Evolutionary conservation across 2,113 vertebrate species (phyloP).

Genomic region (Sturnira hondurensis): DNA sequence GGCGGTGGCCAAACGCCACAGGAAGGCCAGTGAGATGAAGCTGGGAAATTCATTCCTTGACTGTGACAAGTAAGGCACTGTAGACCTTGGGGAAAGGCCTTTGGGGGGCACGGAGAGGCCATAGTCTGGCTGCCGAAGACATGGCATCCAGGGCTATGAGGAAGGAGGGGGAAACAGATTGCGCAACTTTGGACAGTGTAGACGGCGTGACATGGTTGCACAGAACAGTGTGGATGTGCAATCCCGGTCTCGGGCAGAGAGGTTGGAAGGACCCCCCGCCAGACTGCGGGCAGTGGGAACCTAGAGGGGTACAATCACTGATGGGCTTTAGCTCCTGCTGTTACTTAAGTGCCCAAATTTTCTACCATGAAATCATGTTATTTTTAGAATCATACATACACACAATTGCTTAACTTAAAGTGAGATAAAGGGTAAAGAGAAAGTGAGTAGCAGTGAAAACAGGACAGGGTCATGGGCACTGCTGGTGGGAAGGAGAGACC

Average conservation of each 20-base stretch:
- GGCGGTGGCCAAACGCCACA: not conserved
- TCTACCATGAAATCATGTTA: not conserved
- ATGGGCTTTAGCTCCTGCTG: not conserved
- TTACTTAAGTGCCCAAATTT: not conserved
- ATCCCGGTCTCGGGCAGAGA: not conserved
- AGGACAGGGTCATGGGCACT: not conserved
- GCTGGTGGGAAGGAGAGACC: not conserved
- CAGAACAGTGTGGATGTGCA: not conserved
- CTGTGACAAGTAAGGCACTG: not conserved
- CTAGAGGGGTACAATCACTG: not conserved
- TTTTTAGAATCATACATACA: not conserved
- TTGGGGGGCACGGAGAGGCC: not conserved
- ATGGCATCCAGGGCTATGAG: rapidly evolving
- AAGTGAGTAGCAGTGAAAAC: not conserved
- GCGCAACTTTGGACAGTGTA: not conserved
- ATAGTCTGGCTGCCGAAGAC: not conserved
- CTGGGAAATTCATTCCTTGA: not conserved
- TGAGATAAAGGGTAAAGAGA: not conserved
- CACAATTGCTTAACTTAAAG: not conserved
- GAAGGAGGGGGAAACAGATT: not conserved
- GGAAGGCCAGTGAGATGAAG: not conserved
- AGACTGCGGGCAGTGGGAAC: not conserved
- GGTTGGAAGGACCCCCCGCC: not conserved
- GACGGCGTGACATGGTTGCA: rapidly evolving
- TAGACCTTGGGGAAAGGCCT: not conserved